Conservation (phyloP, 2,113 vertebrate species). For the Pomatorhinus ruficollis region DNA sequence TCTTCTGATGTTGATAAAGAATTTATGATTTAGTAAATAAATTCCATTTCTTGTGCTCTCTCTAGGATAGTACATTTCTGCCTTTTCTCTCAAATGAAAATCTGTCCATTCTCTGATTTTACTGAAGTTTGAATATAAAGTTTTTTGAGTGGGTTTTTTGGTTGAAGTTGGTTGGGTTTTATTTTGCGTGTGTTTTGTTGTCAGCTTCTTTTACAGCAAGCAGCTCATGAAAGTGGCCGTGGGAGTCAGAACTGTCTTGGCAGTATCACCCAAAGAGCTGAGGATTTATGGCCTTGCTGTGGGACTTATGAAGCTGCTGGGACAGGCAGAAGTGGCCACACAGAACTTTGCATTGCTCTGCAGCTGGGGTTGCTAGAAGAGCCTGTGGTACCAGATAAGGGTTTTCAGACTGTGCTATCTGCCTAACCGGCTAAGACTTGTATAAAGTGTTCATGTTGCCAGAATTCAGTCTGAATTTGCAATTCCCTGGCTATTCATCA, state of each 20-base stretch:
- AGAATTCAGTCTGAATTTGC: background rate
- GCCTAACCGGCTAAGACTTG: background rate
- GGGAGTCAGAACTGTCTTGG: background rate
- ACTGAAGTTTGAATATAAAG: background rate
- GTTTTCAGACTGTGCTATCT: background rate
- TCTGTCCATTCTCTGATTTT: background rate
- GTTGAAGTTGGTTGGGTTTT: background rate
- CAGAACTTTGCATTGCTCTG: background rate
- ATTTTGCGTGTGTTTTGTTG: background rate
- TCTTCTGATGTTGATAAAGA: background rate
- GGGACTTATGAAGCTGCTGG: background rate
- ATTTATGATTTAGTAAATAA: background rate
- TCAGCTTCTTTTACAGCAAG: background rate
- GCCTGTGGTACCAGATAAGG: background rate
- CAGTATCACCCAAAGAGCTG: background rate
- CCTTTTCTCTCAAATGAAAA: background rate
- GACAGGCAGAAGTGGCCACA: background rate
- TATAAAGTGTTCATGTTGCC: background rate
- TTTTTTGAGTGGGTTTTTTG: background rate
- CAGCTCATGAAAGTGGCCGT: background rate
- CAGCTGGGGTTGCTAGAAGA: background rate
- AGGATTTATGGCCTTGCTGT: accelerated
- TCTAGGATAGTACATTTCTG: background rate
- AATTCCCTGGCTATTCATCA: slow-evolving; percentile 7
- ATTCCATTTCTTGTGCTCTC: background rate